A percentile compares a stretch with the other conserved stretches of the same genome.
These are phyloP conservation scores for Oryzias javanicus DNA, from an alignment of 2,113 vertebrate genomes.

Conservation along the genomic window DNA sequence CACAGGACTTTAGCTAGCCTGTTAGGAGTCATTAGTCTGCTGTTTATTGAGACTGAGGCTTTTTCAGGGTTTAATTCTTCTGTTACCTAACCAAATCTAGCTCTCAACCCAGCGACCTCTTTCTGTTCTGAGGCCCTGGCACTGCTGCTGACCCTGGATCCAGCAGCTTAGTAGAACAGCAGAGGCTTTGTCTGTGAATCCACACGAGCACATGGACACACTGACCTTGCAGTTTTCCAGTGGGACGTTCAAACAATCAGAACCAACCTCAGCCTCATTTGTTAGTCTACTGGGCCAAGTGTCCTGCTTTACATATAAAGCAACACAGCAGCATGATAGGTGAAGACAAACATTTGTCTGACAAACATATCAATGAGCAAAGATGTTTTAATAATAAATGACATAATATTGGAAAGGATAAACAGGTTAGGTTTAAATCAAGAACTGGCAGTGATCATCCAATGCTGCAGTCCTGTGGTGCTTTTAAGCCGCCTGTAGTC, in stretches of 20 bases:
- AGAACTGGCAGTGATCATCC: not conserved
- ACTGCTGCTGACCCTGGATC: constrained; percentile 36
- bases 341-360: no score
- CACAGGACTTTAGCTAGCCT: not conserved
- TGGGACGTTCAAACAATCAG: constrained; percentile 4
- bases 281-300: not conserved
- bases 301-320: no score
- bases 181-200: constrained; percentile 46
- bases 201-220: constrained; percentile 18
- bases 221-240: not conserved
- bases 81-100: constrained; percentile 35
- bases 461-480: not conserved
- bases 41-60: constrained; percentile 1
- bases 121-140: constrained; percentile 23
- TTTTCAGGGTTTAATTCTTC: constrained; percentile 36
- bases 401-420: not conserved
- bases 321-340: no score
- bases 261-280: constrained; percentile 13
- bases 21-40: not conserved
- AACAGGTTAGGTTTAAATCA: not conserved
- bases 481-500: not conserved
- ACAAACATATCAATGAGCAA: no score
- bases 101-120: constrained; percentile 18
- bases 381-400: not conserved
- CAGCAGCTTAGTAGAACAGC: constrained; percentile 49